Evolutionary conservation across 2,113 vertebrate species (phyloP).

Genomic region (Chaenogobius annularis): DNA sequence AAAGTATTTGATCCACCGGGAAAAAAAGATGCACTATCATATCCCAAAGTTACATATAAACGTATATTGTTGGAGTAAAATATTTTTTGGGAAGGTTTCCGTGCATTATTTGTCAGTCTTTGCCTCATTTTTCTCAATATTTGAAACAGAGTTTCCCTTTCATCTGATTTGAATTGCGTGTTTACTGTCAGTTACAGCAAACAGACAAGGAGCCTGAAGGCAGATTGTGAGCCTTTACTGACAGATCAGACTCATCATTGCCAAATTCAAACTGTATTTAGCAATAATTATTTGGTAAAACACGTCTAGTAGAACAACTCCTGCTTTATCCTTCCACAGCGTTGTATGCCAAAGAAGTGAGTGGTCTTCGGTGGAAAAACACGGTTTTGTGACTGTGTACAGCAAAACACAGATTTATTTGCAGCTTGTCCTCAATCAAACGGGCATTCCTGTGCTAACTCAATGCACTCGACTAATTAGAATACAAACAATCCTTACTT

Average conservation of each 20-base stretch:
- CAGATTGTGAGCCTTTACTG: constrained; percentile 27
- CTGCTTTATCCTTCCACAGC: constrained; percentile 6
- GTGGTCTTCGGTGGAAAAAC: neutral
- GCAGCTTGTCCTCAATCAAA: constrained; percentile 82
- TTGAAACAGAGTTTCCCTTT: constrained; percentile 1
- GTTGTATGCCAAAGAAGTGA: constrained; percentile 14
- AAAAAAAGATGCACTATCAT: neutral
- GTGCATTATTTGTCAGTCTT: neutral
- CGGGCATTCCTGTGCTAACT: constrained; percentile 80
- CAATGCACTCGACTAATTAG: constrained; percentile 65
- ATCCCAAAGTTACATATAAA: no score
- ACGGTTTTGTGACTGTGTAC: constrained; percentile 77
- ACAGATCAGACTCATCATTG: constrained; percentile 27
- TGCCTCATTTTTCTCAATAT: constrained; percentile 1
- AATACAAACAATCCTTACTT: constrained; percentile 28
- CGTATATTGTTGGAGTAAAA: no score
- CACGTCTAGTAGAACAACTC: constrained; percentile 25
- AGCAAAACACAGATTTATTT: constrained; percentile 81
- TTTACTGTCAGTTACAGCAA: constrained; percentile 29
- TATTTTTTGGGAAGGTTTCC: neutral
- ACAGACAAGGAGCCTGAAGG: constrained; percentile 25
- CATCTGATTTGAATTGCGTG: constrained; percentile 11
- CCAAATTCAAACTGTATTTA: constrained; percentile 29
- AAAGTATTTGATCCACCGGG: neutral
- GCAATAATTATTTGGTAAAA: constrained; percentile 16